Conservation (phyloP, 1,140 invertebrate genomes). For the Habropoda laboriosa region DNA sequence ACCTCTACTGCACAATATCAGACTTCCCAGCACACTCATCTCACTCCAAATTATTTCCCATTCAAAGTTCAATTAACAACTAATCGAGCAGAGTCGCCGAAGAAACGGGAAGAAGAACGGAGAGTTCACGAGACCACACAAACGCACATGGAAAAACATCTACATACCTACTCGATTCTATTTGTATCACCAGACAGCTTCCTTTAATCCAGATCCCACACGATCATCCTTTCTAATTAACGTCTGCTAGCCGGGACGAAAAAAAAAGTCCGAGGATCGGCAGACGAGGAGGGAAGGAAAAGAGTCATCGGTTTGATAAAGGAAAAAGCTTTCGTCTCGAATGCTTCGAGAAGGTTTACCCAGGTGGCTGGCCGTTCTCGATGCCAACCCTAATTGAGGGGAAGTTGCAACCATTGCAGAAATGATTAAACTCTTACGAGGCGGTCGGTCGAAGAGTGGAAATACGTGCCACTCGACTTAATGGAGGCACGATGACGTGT, state of each 20-base stretch:
- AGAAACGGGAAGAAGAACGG: no score
- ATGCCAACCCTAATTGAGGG: constrained; percentile 71
- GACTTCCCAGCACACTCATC: no score
- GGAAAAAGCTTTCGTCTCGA: constrained; percentile 41
- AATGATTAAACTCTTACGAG: constrained; percentile 63
- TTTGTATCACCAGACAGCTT: constrained; percentile 36
- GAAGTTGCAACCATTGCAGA: constrained; percentile 61
- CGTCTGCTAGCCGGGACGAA: constrained; percentile 37
- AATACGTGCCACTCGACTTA: constrained; percentile 56
- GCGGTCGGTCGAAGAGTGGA: constrained; percentile 27
- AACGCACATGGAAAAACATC: no score
- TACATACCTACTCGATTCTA: neutral
- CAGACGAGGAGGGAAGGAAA: neutral
- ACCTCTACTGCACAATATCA: no score
- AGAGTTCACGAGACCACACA: no score
- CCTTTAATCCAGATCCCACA: constrained; percentile 53
- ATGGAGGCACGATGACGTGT: constrained; percentile 67
- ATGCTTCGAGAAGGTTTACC: constrained; percentile 64
- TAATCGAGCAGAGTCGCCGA: no score
- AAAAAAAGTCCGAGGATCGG: constrained; percentile 39
- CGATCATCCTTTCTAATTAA: constrained; percentile 55
- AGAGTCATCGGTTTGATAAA: constrained; percentile 12
- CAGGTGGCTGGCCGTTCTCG: constrained; percentile 63
- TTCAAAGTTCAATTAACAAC: no score
- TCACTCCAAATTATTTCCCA: no score